Percentiles rank a stretch among this genome's conserved stretches.
Conservation (phyloP, 2,797 vertebrate genomes). For the Hoplostethus atlanticus region DNA sequence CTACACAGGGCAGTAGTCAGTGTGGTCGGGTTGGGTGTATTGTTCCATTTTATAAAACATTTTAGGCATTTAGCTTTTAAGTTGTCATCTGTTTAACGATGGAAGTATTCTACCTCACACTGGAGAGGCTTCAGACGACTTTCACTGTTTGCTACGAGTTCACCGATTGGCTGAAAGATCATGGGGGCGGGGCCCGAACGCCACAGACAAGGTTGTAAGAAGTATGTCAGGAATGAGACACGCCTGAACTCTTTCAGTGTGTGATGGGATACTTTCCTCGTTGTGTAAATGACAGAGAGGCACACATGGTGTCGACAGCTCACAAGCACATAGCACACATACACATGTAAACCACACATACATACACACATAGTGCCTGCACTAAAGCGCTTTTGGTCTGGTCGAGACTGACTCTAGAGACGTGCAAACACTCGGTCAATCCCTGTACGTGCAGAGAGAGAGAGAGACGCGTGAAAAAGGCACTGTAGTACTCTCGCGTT, state of each 20-base stretch:
- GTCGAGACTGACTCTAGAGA: constrained; percentile 15
- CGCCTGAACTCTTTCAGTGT: background rate
- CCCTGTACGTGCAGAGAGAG: constrained; percentile 8
- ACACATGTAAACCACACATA: constrained; percentile 19
- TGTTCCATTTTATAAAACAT: background rate
- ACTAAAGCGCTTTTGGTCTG: constrained; percentile 66
- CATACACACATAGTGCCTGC: constrained; percentile 51
- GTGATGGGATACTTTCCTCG: background rate
- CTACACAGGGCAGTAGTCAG: background rate
- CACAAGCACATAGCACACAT: constrained; percentile 19
- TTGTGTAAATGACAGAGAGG: background rate
- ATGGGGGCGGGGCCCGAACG: too few relatives aligned
- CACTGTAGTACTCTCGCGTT: constrained; percentile 1
- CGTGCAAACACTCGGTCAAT: constrained; percentile 15
- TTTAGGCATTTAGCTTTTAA: constrained; percentile 3
- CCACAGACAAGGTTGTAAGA: too few relatives aligned
- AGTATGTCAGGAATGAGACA: too few relatives aligned
- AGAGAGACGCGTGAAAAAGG: constrained; percentile 22
- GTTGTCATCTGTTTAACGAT: too few relatives aligned
- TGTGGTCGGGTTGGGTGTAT: background rate
- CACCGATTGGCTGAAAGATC: too few relatives aligned
- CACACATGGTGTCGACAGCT: background rate
- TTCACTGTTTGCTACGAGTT: too few relatives aligned
- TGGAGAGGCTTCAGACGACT: too few relatives aligned
- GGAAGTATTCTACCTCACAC: too few relatives aligned